Conservation (phyloP, 2,888 invertebrate genomes). For the Amblyjoppa proteus region DNA sequence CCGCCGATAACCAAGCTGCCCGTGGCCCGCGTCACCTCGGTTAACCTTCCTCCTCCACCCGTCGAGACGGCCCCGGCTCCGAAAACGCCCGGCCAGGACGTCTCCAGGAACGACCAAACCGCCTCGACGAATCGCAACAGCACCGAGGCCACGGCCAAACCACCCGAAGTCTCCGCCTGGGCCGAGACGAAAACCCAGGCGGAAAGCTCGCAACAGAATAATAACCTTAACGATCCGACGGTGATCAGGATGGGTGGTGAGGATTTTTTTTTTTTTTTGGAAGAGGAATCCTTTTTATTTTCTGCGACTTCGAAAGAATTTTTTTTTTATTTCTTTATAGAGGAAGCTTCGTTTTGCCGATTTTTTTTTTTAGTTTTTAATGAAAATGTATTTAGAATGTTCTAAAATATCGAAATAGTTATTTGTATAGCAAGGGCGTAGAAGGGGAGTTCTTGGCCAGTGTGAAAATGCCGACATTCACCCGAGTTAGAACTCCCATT, state of each 20-base stretch:
- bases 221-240: conserved; percentile 88
- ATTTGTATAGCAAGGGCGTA: too few species aligned
- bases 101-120: conserved; percentile 31
- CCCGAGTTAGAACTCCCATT: too few species aligned
- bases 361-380: too few species aligned
- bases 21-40: conserved; percentile 76
- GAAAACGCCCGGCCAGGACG: conserved; percentile 53
- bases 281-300: neutral
- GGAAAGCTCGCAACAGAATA: conserved; percentile 68
- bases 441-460: too few species aligned
- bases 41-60: conserved; percentile 64
- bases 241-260: conserved; percentile 91
- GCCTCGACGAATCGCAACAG: conserved; percentile 39
- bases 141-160: conserved; percentile 40
- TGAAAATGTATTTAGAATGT: too few species aligned
- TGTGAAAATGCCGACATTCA: too few species aligned
- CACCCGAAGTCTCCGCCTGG: conserved; percentile 42
- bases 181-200: conserved; percentile 60
- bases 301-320: neutral
- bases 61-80: conserved; percentile 46
- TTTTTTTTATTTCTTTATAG: neutral
- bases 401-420: too few species aligned
- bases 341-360: too few species aligned
- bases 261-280: conserved; percentile 61
- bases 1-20: conserved; percentile 75